Evolutionary conservation across 2,797 vertebrate genomes (phyloP).

Genomic region (Poecilia picta): DNA sequence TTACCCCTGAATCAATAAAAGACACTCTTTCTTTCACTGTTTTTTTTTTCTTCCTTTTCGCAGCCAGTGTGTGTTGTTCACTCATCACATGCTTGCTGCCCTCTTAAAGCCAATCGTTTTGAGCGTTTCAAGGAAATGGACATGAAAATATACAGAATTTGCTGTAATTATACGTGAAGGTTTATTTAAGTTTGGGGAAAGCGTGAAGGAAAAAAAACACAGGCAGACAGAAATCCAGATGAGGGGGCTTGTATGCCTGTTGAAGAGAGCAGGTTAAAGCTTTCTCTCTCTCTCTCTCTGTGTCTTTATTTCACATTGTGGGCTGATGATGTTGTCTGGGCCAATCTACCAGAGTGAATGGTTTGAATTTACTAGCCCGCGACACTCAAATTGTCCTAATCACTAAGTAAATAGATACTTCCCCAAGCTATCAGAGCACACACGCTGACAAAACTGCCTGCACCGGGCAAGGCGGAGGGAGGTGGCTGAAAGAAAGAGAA

Average conservation of each 20-base stretch:
- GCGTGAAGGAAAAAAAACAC: slow-evolving; percentile 58
- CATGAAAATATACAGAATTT: slow-evolving; percentile 83
- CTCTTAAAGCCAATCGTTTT: slow-evolving; percentile 66
- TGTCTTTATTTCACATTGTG: slow-evolving; percentile 65
- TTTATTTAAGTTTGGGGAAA: slow-evolving; percentile 83
- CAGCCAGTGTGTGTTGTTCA: slow-evolving; percentile 44
- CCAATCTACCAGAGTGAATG: slow-evolving; percentile 81
- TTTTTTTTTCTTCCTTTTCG: slow-evolving; percentile 3
- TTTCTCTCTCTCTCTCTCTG: slow-evolving; percentile 39
- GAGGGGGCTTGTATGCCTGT: slow-evolving; percentile 52
- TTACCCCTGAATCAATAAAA: slow-evolving; percentile 75
- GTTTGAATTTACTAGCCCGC: slow-evolving; percentile 82
- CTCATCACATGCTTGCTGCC: slow-evolving; percentile 56
- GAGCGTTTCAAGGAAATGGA: slow-evolving; percentile 77
- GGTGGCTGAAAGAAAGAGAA: slow-evolving; percentile 45
- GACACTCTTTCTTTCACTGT: slow-evolving; percentile 69
- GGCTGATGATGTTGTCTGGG: slow-evolving; percentile 82
- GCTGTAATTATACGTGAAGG: slow-evolving; percentile 81
- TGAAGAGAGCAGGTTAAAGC: slow-evolving; percentile 49
- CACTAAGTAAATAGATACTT: slow-evolving; percentile 89
- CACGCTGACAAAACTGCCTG: slow-evolving; percentile 64
- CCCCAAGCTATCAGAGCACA: slow-evolving; percentile 80
- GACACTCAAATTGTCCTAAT: slow-evolving; percentile 88
- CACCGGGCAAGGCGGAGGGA: slow-evolving; percentile 28
- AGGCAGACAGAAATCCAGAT: slow-evolving; percentile 74